Evolutionary conservation across 2,888 invertebrate species (phyloP).

Genomic region (Nomada ferruginata): DNA sequence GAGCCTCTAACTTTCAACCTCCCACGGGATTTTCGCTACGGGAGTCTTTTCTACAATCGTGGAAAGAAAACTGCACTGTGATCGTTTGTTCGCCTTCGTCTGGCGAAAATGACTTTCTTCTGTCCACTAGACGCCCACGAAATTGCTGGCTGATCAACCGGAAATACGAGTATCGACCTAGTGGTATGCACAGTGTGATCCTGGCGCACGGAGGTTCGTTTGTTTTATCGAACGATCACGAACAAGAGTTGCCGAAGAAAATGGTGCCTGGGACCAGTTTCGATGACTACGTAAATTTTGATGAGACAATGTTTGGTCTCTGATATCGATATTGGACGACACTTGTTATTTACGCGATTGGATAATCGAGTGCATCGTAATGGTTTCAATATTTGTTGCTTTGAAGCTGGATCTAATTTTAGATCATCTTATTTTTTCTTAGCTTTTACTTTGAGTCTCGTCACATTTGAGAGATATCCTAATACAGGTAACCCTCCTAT

Average conservation of each 20-base stretch:
- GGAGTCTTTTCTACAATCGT: not conserved
- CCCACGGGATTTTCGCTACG: not conserved
- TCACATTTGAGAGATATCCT: no score
- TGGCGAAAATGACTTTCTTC: no score
- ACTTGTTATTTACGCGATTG: no score
- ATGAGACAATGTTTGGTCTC: not conserved
- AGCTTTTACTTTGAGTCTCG: no score
- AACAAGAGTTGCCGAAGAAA: not conserved
- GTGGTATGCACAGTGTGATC: not conserved
- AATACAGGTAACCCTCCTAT: no score
- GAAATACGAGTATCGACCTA: not conserved
- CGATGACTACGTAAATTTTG: conserved; percentile 13
- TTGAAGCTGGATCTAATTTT: no score
- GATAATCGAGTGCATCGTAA: conserved; percentile 1
- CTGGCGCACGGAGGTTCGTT: not conserved
- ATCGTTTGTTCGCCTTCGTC: not conserved
- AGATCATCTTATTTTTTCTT: no score
- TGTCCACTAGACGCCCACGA: not conserved
- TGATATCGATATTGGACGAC: no score
- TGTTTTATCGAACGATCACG: not conserved
- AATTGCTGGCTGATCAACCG: not conserved
- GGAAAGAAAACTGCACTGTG: not conserved
- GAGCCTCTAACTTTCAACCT: conserved; percentile 24
- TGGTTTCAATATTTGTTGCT: not conserved
- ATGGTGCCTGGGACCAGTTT: not conserved